A percentile compares a stretch with the other conserved stretches of the same genome.
Conservation (phyloP, 1,140 invertebrate species). For the Scaptodrosophila lebanonensis region DNA sequence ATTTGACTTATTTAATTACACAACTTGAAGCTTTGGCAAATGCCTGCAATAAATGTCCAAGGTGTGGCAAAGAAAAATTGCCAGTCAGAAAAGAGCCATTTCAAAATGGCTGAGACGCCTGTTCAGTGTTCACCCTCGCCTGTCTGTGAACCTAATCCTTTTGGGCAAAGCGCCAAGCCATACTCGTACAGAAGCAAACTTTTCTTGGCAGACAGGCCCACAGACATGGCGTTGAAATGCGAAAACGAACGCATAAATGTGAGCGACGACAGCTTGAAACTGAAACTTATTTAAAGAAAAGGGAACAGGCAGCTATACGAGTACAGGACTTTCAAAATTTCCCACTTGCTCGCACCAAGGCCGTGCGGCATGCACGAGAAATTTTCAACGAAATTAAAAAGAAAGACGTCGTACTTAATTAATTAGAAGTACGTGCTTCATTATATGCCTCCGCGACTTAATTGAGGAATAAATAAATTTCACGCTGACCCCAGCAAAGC, state of each 20-base stretch:
- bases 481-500: slow-evolving; percentile 53
- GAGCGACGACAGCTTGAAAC: slow-evolving; percentile 20
- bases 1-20: slow-evolving; percentile 34
- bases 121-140: not conserved
- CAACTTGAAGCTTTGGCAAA: not conserved
- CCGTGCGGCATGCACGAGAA: slow-evolving; percentile 34
- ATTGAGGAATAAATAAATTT: slow-evolving; percentile 70
- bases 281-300: too few species aligned
- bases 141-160: slow-evolving; percentile 10
- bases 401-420: slow-evolving; percentile 62
- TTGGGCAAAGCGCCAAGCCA: slow-evolving; percentile 44
- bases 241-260: slow-evolving; percentile 26
- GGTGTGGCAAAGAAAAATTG: slow-evolving; percentile 4
- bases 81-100: too few species aligned
- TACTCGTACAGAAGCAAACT: too few species aligned
- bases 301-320: too few species aligned
- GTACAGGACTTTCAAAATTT: too few species aligned
- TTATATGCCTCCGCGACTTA: slow-evolving; percentile 43
- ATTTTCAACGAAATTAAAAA: slow-evolving; percentile 54
- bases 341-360: too few species aligned
- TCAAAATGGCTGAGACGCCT: not conserved
- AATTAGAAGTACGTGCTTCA: slow-evolving; percentile 70
- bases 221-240: slow-evolving; percentile 46
- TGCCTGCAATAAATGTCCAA: not conserved
- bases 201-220: not conserved